These are phyloP conservation scores for Camponotus floridanus DNA, from an alignment of 1,140 invertebrate genomes.

Conservation along the genomic window DNA sequence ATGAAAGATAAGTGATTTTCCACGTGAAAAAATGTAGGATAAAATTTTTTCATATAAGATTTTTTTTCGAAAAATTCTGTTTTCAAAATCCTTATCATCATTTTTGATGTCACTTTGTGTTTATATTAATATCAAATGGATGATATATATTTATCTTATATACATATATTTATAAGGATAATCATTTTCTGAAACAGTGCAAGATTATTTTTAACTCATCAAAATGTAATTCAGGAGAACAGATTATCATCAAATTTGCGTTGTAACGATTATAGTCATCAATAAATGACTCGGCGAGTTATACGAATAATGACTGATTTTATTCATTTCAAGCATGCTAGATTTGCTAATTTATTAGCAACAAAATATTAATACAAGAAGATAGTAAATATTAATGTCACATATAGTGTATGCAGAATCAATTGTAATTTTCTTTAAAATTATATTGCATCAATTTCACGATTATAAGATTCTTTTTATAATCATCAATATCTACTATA, in stretches of 20 bases:
- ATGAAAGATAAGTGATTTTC: no score
- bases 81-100: no score
- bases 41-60: no score
- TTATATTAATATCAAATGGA: background rate
- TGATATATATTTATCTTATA: no score
- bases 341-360: constrained; percentile 1
- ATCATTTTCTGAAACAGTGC: background rate
- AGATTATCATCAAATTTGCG: constrained; percentile 6
- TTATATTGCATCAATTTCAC: background rate
- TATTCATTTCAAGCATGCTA: background rate
- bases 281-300: background rate
- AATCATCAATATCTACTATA: background rate
- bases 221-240: no score
- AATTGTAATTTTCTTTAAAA: background rate
- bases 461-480: background rate
- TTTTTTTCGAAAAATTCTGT: no score
- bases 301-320: background rate
- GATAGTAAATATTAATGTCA: background rate
- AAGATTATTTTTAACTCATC: constrained; percentile 12
- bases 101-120: no score
- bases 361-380: background rate
- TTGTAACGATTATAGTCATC: constrained; percentile 18
- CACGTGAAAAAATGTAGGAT: no score
- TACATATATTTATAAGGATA: background rate
- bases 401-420: background rate